Evolutionary conservation across 2,888 invertebrate genomes (phyloP), one percentile per base, ranked within the genome.

Genomic region (Allacma fusca): DNA sequence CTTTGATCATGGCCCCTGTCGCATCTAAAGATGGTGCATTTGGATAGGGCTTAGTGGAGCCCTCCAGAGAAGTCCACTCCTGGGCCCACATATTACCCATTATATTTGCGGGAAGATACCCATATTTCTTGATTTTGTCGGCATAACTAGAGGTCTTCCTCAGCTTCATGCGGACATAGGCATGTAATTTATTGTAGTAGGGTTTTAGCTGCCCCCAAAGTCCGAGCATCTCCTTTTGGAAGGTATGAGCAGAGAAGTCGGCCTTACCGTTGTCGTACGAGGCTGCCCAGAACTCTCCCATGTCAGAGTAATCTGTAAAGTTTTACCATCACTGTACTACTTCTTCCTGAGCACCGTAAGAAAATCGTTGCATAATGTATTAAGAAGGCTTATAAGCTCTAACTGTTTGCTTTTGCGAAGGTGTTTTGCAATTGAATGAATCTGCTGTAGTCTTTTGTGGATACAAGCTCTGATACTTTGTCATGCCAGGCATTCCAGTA

Each of bases 11-110:
- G 84, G 93, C 93, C 0, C 91, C 87, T 0, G 94, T 94, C 24
- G 94, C 91, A 85, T 95, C 94, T 0, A 92, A 86, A 81, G 89
- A 90, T 0, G 90, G 90, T 13, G 91, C 90, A 72, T 91, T 90
- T 0, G 92, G 91, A 86, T 91, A 95, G 0, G 95, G 93, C 86
- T 91, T 91, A 78, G 94, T 91, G 40, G 93, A 86, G 80, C 92
- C 92, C 85, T 90, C 90, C 67, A 94, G 90, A 12, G 91, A 91
- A 81, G 91, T 91, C 94, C 94, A 94, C 84, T 92, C 91, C 86
- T 94, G 94, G 0, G 92, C 92, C 94, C 94, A 94, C 90, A 94
- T 91, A 86, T 94, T 93, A 12, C 95, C 89, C 88, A 83, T 5
- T 28, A 68, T 0, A 69, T 78, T 75, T 1, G 78, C 71, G 9